Base-by-base conservation (phyloP, 2,888 invertebrate genomes). In the Pammene fasciana region DNA sequence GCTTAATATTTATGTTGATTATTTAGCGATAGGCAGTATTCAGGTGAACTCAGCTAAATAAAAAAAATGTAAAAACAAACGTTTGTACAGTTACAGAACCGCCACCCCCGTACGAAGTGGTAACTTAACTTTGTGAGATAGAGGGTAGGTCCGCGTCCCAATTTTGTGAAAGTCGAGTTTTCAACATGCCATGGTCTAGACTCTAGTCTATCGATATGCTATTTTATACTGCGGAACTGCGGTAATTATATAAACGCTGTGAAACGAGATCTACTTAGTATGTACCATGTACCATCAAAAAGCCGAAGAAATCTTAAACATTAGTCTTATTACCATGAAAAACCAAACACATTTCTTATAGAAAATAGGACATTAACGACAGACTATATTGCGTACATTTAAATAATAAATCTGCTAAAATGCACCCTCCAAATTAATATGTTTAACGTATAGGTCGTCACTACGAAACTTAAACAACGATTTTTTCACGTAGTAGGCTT, bases 11-110 rank as follows among this genome's bases (percentile, higher is more conserved):
- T n/a, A n/a, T n/a, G 34, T 54, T 54, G 54, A 7, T 54, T 50
- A 43, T 66, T 41, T 72, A 74, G 75, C 76, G 76, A 78, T 74
- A 73, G 34, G 48, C 57, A 41, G 10, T 18, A 38, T 65, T 16
- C 36, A n/a, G 18, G 34, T 38, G 16, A 36, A 56, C 26, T 57
- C 48, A 50, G 57, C 50, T 66, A 50, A 6, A 34, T 57, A 50
- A 11, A n/a, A 9, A 50, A 48, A 45, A 52, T 43, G 7, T 45
- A 46, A 14, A 48, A 16, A 48, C 36, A 41, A 26, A 50, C 16
- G 48, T 50, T 10, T 13, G 38, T 10, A 68, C 65, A 46, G 16
- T 41, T 57, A 65, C 65, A 68, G 16, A 46, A 52, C 64, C 68
- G 50, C 57, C 65, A 68, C 65, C 67, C 45, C 56, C 50, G 34